Evolutionary conservation across 2,113 vertebrate species (phyloP), one percentile per base, ranked within the genome.

Genomic region (Pipra filicauda): DNA sequence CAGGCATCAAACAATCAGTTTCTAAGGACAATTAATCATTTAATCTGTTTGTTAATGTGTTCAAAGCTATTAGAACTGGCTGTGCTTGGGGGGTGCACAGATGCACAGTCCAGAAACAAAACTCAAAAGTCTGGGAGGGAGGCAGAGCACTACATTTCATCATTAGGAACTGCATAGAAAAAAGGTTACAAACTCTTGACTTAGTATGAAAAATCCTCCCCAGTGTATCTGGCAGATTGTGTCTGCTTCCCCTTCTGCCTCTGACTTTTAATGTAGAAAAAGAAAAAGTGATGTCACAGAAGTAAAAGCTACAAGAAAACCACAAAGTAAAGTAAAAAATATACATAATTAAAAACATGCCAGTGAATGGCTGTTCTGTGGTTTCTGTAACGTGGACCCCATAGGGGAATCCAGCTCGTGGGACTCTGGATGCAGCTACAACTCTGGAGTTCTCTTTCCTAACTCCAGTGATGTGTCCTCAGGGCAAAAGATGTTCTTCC

Each of bases 261-360:
- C 41, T 57, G 78, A 48, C 54, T 89, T 86, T 81, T 41, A 71
- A 84, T 75, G 52, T 49, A 64, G 51, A 84, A 65, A 90, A 85
- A 89, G 44, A 79, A 88, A 85, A 93, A 74, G 52, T 84, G 76
- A 77, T 88, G 93, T 93, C 82, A 86, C 59, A 83, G 88, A 84
- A 95, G 73, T 81, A 94, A 91, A 91, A 91, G 44, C 88, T 77
- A 88, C 43, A 92, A 89, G 79, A 64, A 93, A 90, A 57, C 69
- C 92, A 80, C 72, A 67, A 74, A 90, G 13, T 73, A 66, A 88
- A 91, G 48, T n/a, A 79, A 73, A 91, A 89, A 90, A 85, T 65
- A 57, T 8, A 58, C 35, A 64, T 91, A 90, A 96, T 97, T 93
- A 83, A 93, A 94, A 88, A 22, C 90, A 90, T 17, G n/a, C 8